These are phyloP conservation scores for Huso huso DNA, from an alignment of 2,797 vertebrate species.

Conservation along the genomic window DNA sequence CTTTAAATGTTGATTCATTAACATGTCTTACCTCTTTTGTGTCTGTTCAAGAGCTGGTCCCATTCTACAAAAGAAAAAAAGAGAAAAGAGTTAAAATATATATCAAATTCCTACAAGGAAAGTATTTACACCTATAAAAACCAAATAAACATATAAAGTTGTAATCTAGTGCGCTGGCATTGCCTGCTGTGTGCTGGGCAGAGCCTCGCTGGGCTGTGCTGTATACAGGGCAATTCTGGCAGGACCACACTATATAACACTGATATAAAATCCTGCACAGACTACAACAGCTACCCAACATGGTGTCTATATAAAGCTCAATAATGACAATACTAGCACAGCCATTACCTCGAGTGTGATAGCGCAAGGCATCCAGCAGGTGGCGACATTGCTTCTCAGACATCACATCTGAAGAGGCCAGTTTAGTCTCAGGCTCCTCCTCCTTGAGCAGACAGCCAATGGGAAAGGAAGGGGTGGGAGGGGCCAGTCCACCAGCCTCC, in stretches of 20 bases:
- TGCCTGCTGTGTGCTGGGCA: background rate
- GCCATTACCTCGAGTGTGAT: constrained; percentile 58
- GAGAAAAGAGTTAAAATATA: background rate
- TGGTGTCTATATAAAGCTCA: background rate
- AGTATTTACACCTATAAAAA: background rate
- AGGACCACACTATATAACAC: background rate
- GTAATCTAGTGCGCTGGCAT: no score
- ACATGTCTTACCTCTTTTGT: constrained; percentile 53
- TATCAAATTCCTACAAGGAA: background rate
- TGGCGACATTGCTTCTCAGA: constrained; percentile 57
- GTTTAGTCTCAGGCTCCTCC: constrained; percentile 21
- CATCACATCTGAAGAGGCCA: constrained; percentile 52
- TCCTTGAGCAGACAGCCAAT: constrained; percentile 28
- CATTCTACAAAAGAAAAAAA: constrained; percentile 50
- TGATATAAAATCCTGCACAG: background rate
- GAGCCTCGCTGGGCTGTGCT: background rate
- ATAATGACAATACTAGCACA: background rate
- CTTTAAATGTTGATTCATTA: no score
- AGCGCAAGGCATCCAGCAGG: constrained; percentile 60
- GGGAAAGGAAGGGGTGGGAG: constrained; percentile 24
- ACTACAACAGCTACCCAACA: background rate
- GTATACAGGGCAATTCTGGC: background rate
- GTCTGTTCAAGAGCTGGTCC: constrained; percentile 55
- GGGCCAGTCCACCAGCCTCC: constrained; percentile 20
- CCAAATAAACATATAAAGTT: background rate